These are phyloP conservation scores for Oryzias sinensis DNA, from an alignment of 2,797 vertebrate genomes.

Conservation along the genomic window DNA sequence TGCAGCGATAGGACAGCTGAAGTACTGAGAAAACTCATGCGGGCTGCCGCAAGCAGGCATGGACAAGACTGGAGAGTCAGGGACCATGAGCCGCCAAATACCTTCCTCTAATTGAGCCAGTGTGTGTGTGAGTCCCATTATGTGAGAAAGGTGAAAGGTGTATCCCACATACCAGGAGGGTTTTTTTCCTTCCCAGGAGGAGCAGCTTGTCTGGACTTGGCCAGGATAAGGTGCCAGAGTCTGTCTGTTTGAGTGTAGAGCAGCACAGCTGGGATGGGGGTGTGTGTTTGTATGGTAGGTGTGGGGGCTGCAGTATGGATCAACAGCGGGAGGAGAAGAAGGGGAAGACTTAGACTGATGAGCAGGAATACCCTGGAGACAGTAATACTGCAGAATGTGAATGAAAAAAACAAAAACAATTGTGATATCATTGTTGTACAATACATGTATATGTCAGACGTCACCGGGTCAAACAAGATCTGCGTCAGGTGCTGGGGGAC, in stretches of 20 bases:
- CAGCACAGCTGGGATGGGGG: conserved; percentile 26
- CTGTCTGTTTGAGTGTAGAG: conserved; percentile 45
- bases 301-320: neutral
- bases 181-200: conserved; percentile 53
- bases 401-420: neutral
- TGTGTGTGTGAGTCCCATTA: conserved; percentile 29
- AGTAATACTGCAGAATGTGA: neutral
- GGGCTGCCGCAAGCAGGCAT: conserved; percentile 58
- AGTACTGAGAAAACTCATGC: conserved; percentile 18
- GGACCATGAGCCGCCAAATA: conserved; percentile 45
- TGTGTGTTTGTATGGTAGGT: neutral
- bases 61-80: conserved; percentile 51
- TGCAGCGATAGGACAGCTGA: conserved; percentile 47
- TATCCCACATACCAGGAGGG: conserved; percentile 66
- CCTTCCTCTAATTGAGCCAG: conserved; percentile 32
- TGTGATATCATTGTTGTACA: too few relatives aligned
- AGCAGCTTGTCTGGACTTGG: conserved; percentile 77
- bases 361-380: neutral
- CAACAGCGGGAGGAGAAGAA: neutral
- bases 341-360: neutral
- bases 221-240: conserved; percentile 59
- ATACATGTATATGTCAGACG: too few relatives aligned
- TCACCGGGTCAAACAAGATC: too few relatives aligned
- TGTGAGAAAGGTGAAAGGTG: conserved; percentile 64
- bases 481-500: too few relatives aligned